phyloP scores from a whole-genome alignment of 2,113 vertebrate species.

The Thalassarche chlororhynchos region DNA sequence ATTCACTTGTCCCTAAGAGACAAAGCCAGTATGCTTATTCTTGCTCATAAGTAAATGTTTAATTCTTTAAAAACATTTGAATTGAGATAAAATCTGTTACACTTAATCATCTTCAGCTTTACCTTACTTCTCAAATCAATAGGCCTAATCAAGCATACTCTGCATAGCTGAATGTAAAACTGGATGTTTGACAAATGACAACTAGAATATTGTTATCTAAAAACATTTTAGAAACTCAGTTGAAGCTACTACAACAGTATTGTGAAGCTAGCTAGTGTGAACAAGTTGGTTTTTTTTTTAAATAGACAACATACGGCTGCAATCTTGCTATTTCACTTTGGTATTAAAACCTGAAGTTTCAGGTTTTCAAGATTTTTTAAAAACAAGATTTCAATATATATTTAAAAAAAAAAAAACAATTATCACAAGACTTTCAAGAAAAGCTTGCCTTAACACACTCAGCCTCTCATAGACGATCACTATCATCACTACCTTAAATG shows the following conservation, averaged over 20 bases:
- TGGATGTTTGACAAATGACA: background rate
- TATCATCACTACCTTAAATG: background rate
- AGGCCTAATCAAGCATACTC: background rate
- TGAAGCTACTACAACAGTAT: background rate
- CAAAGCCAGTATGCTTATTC: background rate
- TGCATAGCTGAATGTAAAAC: background rate
- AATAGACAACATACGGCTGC: background rate
- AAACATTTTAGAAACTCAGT: background rate
- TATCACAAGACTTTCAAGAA: background rate
- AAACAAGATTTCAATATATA: background rate
- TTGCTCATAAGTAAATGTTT: background rate
- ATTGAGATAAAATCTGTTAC: conserved; percentile 11
- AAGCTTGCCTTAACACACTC: background rate
- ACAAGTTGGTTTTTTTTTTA: background rate
- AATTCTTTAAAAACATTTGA: background rate
- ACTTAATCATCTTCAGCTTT: conserved; percentile 50
- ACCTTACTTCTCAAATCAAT: conserved; percentile 42
- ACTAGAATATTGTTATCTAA: background rate
- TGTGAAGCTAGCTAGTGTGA: background rate
- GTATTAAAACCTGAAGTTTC: background rate
- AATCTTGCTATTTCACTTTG: background rate
- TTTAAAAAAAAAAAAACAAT: background rate
- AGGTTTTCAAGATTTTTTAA: background rate
- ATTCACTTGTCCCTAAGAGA: background rate
- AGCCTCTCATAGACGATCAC: background rate